A percentile compares a stretch with the other conserved stretches of the same genome.
Evolutionary conservation across 1,140 invertebrate species (phyloP).

Genomic region (Paraescarpia echinospica): DNA sequence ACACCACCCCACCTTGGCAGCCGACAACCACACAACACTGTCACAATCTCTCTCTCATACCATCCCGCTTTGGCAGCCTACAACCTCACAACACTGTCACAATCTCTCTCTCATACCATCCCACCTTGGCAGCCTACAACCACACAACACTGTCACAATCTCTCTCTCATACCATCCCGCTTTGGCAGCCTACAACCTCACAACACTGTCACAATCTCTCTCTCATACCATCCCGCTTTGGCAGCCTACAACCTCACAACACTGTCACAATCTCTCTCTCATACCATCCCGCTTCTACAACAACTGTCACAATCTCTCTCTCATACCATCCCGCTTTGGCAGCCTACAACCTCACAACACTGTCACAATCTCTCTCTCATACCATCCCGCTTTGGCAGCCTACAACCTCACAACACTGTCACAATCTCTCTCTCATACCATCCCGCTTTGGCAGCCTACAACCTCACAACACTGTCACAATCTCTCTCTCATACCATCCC

Average conservation of each 20-base stretch:
- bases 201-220: not conserved
- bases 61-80: not conserved
- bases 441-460: conserved; percentile 1
- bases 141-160: not conserved
- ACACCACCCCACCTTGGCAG: not conserved
- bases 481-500: conserved; percentile 1
- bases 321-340: not conserved
- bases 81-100: not conserved
- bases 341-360: not conserved
- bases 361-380: conserved; percentile 12
- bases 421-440: conserved; percentile 11
- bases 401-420: not conserved
- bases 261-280: conserved; percentile 12
- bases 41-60: conserved; percentile 11
- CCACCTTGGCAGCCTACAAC: conserved; percentile 8
- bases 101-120: conserved; percentile 9
- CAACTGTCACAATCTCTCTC: conserved; percentile 1
- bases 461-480: not conserved
- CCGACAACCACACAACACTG: not conserved
- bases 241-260: not conserved
- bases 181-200: conserved; percentile 6
- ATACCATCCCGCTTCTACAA: not conserved
- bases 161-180: not conserved
- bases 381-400: not conserved
- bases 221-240: not conserved